Conservation (phyloP, 2,888 invertebrate species). For the Autographa pulchrina region DNA sequence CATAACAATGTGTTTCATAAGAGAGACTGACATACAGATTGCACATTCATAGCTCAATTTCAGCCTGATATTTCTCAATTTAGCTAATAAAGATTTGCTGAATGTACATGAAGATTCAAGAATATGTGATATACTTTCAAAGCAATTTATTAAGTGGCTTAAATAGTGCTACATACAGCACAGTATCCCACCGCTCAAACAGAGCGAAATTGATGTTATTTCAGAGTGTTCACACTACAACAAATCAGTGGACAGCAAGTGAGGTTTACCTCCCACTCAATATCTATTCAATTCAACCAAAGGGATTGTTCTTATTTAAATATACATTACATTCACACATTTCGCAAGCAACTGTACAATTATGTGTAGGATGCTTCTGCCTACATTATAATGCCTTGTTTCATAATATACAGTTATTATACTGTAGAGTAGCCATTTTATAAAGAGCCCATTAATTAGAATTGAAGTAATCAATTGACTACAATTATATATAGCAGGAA, state of each 20-base stretch:
- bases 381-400: background rate
- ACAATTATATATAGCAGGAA: slow-evolving; percentile 13
- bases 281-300: background rate
- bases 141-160: too few relatives aligned
- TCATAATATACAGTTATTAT: background rate
- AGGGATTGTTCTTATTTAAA: background rate
- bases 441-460: slow-evolving; percentile 9
- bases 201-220: too few relatives aligned
- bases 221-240: too few relatives aligned
- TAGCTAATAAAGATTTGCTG: too few relatives aligned
- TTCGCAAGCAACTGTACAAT: background rate
- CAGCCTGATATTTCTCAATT: background rate
- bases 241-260: background rate
- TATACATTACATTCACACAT: background rate
- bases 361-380: background rate
- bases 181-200: too few relatives aligned
- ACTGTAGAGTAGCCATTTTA: background rate
- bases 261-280: background rate
- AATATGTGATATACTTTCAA: too few relatives aligned
- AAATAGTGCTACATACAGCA: too few relatives aligned
- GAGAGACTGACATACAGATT: background rate
- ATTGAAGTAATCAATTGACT: slow-evolving; percentile 18
- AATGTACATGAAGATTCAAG: too few relatives aligned
- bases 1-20: slow-evolving; percentile 1
- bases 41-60: background rate